Evolutionary conservation across 2,797 vertebrate species (phyloP).

Genomic region (Sebastes aleutianus): DNA sequence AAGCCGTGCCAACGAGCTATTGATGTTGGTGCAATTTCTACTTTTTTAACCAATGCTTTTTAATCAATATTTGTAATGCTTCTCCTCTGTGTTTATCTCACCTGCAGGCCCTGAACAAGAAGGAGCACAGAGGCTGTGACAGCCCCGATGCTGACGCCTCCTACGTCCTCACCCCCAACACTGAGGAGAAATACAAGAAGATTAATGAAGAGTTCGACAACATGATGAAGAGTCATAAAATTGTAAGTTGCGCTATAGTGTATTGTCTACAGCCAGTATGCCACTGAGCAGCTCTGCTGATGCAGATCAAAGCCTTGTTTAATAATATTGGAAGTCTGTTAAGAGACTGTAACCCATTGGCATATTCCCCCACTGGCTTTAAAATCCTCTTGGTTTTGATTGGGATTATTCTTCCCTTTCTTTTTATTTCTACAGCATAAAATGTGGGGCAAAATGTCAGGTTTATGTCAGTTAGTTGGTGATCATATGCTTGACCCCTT

Average conservation of each 20-base stretch:
- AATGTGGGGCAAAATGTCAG: background rate
- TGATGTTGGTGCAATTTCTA: conserved; percentile 76
- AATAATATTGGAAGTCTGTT: background rate
- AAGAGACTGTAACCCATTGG: background rate
- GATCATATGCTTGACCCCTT: background rate
- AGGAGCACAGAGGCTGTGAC: conserved; percentile 96
- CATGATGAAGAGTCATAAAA: conserved; percentile 99
- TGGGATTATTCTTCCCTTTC: background rate
- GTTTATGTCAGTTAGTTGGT: background rate
- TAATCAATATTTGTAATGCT: conserved; percentile 58
- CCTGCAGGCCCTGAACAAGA: conserved; percentile 96
- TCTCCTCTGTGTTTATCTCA: conserved; percentile 64
- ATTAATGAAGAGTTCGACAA: conserved; percentile 99
- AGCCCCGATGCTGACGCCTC: conserved; percentile 92
- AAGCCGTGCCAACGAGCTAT: background rate
- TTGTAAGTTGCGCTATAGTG: conserved; percentile 76
- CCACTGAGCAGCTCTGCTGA: background rate
- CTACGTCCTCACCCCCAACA: conserved; percentile 93
- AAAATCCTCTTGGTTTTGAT: background rate
- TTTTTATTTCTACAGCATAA: background rate
- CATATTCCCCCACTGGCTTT: background rate
- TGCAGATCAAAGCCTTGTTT: background rate
- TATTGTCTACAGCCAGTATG: background rate
- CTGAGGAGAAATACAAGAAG: conserved; percentile 99
- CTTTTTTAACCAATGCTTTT: conserved; percentile 81